phyloP scores from a whole-genome alignment of 1,140 invertebrate genomes.

The Aphis craccivora region DNA sequence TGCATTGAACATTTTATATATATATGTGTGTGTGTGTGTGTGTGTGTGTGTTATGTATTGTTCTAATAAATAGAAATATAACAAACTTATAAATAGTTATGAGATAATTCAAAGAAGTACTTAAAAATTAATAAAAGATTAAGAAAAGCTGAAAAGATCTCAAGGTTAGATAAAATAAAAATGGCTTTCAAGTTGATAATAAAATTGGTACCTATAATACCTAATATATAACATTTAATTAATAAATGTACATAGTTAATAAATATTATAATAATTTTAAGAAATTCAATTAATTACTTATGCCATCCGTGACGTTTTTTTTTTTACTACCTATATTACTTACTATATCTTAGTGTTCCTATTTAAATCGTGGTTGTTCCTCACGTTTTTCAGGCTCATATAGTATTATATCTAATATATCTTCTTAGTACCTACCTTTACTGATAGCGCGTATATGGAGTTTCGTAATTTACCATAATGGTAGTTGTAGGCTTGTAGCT shows the following conservation, averaged over 20 bases:
- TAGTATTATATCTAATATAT: neutral
- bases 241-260: neutral
- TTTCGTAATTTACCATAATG: neutral
- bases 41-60: neutral
- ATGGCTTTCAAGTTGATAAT: neutral
- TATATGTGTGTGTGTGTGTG: too few relatives aligned
- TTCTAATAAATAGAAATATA: neutral
- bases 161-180: conserved; percentile 12
- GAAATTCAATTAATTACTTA: neutral
- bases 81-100: neutral
- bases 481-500: neutral
- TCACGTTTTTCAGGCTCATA: neutral
- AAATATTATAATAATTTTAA: neutral
- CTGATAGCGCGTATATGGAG: too few relatives aligned
- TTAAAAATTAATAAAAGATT: neutral
- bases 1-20: neutral
- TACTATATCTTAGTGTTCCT: neutral
- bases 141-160: neutral
- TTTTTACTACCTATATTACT: too few relatives aligned
- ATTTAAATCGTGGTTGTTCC: neutral
- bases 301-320: neutral
- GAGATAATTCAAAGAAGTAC: neutral
- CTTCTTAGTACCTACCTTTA: too few relatives aligned
- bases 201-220: neutral
- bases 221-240: neutral